Base-by-base conservation (phyloP, 1,140 invertebrate species). In the Euura saliciscinereae region DNA sequence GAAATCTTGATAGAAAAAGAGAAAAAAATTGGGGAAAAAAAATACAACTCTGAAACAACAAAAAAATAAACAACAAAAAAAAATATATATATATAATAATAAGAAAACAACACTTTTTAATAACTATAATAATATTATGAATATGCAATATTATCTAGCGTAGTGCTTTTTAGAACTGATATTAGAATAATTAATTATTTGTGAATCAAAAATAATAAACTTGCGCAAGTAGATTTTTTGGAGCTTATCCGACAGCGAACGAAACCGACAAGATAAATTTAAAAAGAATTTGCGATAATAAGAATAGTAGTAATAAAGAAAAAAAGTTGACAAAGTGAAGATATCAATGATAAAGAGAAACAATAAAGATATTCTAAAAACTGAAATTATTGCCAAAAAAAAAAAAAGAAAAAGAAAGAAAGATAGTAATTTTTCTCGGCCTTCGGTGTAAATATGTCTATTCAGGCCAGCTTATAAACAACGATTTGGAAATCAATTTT, bases 391-490 rank as follows among this genome's bases (percentile, higher is more conserved):
- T 11, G 13, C 3, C 10, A 59, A 59, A 59, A 6, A 59, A 59
- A n/a, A 3, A 4, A 59, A 59, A 59, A 8, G 1, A 51, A n/a
- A 51, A 51, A 51, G 28, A 28, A 28, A 28, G 28, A 28, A 28
- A 28, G 28, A 28, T 1, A 28, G 28, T 28, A 0, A 28, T 28
- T 28, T 28, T 28, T 72, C 82, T 80, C 77, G 83, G 83, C 83
- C 83, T 84, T 83, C 79, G 76, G 69, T 84, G 83, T 82, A 84
- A 80, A 84, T 84, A 83, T 84, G 82, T 83, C 80, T 84, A 84
- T 82, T 83, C 82, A 81, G 83, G 82, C 81, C 80, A 78, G 68
- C 42, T 73, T 72, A 11, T 72, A 70, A 72, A 74, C 69, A 71
- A 64, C 44, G 67, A 74, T 72, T 77, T 70, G 75, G 72, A 75